Base-by-base conservation (phyloP, 2,797 vertebrate species). In the Neomorphus geoffroyi region DNA sequence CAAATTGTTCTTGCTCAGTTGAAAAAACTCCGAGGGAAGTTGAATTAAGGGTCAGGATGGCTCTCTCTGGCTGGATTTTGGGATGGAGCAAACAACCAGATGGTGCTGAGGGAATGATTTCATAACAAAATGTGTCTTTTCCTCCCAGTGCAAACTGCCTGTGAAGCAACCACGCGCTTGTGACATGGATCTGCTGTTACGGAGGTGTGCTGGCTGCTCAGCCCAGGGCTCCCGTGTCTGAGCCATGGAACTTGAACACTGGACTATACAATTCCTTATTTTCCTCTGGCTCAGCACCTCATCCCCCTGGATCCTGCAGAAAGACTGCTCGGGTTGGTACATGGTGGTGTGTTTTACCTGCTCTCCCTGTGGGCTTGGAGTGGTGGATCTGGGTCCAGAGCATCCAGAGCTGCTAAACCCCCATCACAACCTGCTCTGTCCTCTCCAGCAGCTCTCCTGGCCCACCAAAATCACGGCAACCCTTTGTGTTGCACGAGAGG, bases 181-280 rank as follows among this genome's bases (percentile, higher is more conserved):
- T 73, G 51, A 23, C 1, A 1, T 39, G 54, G 28, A 69, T 33
- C 56, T 7, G 22, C 62, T 2, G 0, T 5, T n/a, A 10, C 7
- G 13, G 56, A 90, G 11, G 7, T 35, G 64, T 81, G 23, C 53
- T 84, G 35, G 30, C 23, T 80, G 24, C 43, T 92, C 58, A 77
- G 28, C 9, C 60, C 1, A 2, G 27, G 11, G 16, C 23, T 83
- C 32, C 21, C 0, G 0, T 16, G 10, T 65, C 50, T 37, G 28
- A 90, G 28, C 35, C 13, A 3, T 4, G 16, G 30, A n/a, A 21
- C 11, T 21, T 56, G 51, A 23, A 61, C 1, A 0, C 3, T 18
- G 53, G 14, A 17, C 41, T 11, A 7, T 15, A 56, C 13, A 60
- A 56, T 57, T 57, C 16, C 21, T 79, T 43, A 8, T 51, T 32